These are phyloP conservation scores for Pilophorus perplexus DNA, from an alignment of 2,888 invertebrate genomes.

Conservation along the genomic window DNA sequence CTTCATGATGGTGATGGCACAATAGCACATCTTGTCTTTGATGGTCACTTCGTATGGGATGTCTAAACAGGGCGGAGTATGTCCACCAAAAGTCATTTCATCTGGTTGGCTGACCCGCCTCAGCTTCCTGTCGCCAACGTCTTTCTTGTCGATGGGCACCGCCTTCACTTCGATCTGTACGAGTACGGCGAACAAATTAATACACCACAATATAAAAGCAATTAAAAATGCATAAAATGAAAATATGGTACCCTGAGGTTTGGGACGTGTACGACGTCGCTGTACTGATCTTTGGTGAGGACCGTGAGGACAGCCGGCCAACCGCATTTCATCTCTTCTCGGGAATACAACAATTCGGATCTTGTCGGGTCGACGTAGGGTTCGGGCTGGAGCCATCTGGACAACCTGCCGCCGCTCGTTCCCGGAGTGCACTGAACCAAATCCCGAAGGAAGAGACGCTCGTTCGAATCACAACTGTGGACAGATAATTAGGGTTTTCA, in stretches of 20 bases:
- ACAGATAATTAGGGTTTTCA: too few relatives aligned
- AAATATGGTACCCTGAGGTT: slow-evolving; percentile 86
- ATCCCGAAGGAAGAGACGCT: slow-evolving; percentile 87
- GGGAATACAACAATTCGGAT: slow-evolving; percentile 77
- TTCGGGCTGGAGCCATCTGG: slow-evolving; percentile 92
- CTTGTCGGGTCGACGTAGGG: slow-evolving; percentile 84
- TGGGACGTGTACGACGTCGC: slow-evolving; percentile 78
- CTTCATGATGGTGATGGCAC: slow-evolving; percentile 94
- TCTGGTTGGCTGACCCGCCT: slow-evolving; percentile 57
- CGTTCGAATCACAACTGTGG: slow-evolving; percentile 77
- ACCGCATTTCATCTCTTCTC: slow-evolving; percentile 70
- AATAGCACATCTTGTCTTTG: slow-evolving; percentile 88
- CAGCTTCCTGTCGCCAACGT: slow-evolving; percentile 55
- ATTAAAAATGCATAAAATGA: too few relatives aligned
- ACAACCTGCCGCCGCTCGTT: slow-evolving; percentile 85
- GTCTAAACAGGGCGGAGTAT: slow-evolving; percentile 64
- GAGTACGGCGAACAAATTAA: too few relatives aligned
- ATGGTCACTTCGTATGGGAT: slow-evolving; percentile 79
- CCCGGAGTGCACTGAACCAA: slow-evolving; percentile 84
- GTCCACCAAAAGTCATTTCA: slow-evolving; percentile 62
- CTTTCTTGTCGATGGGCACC: slow-evolving; percentile 67
- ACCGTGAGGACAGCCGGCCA: slow-evolving; percentile 81
- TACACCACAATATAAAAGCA: too few relatives aligned
- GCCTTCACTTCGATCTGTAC: slow-evolving; percentile 70
- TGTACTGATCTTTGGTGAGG: slow-evolving; percentile 86